Evolutionary conservation across 2,113 vertebrate genomes (phyloP).

Genomic region (Pelecanus crispus): DNA sequence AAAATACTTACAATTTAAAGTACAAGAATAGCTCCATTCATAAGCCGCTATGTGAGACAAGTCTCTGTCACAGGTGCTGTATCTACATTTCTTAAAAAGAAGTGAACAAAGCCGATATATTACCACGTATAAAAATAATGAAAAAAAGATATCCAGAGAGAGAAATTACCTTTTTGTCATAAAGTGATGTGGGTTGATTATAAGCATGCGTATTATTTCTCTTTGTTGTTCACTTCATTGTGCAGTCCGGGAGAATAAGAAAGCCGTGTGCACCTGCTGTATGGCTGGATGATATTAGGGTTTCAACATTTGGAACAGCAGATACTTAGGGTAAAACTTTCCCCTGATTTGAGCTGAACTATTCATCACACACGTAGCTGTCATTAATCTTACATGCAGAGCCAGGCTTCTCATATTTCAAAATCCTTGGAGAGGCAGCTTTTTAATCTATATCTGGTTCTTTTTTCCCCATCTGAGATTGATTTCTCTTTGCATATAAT

Average conservation of each 20-base stretch:
- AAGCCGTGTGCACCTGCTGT: not conserved
- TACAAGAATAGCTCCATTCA: slow-evolving; percentile 34
- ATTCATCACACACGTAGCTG: slow-evolving; percentile 54
- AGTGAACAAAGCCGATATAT: not conserved
- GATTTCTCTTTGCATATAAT: slow-evolving; percentile 79
- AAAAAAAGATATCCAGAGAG: not conserved
- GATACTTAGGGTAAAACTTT: slow-evolving; percentile 20
- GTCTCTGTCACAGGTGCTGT: not conserved
- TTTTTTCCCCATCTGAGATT: slow-evolving; percentile 65
- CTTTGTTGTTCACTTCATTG: slow-evolving; percentile 1
- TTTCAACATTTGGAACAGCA: not conserved
- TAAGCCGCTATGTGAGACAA: not conserved
- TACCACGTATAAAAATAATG: not conserved
- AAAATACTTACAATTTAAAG: not conserved
- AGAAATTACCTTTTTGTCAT: slow-evolving; percentile 27
- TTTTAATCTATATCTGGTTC: slow-evolving; percentile 80
- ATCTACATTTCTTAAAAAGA: not conserved
- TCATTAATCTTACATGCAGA: slow-evolving; percentile 80
- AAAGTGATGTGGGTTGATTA: not conserved
- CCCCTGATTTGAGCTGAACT: slow-evolving; percentile 47
- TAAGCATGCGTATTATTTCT: not conserved
- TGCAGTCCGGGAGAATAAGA: not conserved
- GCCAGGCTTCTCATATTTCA: slow-evolving; percentile 72
- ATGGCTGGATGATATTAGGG: not conserved
- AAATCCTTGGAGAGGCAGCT: slow-evolving; percentile 64